Percentiles rank a stretch among this genome's conserved stretches.
Evolutionary conservation across 2,113 vertebrate genomes (phyloP).

Genomic region (Sprattus sprattus): DNA sequence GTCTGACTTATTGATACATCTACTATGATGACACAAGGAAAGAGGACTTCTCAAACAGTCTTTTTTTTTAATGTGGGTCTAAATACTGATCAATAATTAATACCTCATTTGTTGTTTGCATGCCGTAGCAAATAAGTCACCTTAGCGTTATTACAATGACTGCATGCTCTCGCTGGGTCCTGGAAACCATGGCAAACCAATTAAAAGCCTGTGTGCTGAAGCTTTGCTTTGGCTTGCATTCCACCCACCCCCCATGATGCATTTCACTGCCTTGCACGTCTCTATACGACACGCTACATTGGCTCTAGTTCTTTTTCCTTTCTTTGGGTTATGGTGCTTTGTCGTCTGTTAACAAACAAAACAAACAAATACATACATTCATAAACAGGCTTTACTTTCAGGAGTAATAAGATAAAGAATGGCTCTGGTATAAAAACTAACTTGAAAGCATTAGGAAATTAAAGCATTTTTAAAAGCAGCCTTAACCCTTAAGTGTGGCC

Average conservation of each 20-base stretch:
- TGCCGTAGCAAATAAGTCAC: too few species aligned
- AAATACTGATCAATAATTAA: neutral
- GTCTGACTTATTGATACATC: neutral
- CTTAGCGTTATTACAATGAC: neutral
- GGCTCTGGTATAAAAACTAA: too few species aligned
- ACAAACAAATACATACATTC: neutral
- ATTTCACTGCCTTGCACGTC: neutral
- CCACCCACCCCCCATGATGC: neutral
- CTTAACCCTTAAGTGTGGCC: too few species aligned
- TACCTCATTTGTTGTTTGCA: neutral
- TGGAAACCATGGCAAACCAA: neutral
- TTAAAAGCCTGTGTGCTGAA: neutral
- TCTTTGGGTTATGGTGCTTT: neutral
- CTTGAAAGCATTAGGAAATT: too few species aligned
- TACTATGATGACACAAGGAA: neutral
- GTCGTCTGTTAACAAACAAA: neutral
- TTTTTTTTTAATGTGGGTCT: neutral
- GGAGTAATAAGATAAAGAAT: too few species aligned
- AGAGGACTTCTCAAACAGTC: neutral
- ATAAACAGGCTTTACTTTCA: neutral
- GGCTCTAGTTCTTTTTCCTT: neutral
- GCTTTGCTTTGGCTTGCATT: neutral
- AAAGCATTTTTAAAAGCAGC: too few species aligned
- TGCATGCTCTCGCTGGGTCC: neutral
- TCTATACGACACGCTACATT: neutral